A percentile compares a stretch with the other conserved stretches of the same genome.
Conservation (phyloP, 2,888 invertebrate species). For the Dynastes maya region DNA sequence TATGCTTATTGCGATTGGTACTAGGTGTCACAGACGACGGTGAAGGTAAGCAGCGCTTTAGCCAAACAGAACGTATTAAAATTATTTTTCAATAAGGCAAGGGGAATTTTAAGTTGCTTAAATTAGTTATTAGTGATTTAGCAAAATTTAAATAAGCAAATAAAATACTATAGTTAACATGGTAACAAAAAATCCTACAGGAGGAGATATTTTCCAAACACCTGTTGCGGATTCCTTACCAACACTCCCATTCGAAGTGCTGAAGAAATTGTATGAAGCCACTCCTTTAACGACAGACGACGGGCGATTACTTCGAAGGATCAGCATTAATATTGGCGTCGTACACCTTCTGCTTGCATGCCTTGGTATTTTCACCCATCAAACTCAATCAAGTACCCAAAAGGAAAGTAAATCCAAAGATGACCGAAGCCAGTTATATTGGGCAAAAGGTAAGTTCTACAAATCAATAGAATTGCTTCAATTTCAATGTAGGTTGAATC, state of each 20-base stretch:
- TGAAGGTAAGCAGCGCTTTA: conserved; percentile 76
- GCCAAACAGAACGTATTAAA: too few species aligned
- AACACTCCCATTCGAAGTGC: conserved; percentile 85
- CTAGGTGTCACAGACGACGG: conserved; percentile 94
- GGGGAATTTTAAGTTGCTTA: too few species aligned
- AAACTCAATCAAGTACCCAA: conserved; percentile 71
- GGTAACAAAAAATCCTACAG: conserved; percentile 55
- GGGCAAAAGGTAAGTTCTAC: conserved; percentile 68
- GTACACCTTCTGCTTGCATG: conserved; percentile 90
- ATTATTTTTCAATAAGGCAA: too few species aligned
- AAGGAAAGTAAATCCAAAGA: conserved; percentile 65
- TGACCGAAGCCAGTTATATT: conserved; percentile 80
- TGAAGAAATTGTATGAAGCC: conserved; percentile 84
- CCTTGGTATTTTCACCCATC: conserved; percentile 91
- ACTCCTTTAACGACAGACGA: conserved; percentile 84
- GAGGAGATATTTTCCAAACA: conserved; percentile 81
- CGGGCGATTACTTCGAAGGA: conserved; percentile 82
- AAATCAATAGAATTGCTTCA: too few species aligned
- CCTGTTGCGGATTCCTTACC: conserved; percentile 80
- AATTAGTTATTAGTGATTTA: too few species aligned
- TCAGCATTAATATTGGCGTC: conserved; percentile 88
- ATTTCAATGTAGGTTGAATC: too few species aligned
- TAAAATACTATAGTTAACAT: background rate
- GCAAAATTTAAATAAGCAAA: background rate
- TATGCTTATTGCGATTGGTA: conserved; percentile 88